phyloP scores from a whole-genome alignment of 2,888 invertebrate species.

The Eupelmus urozonus region DNA sequence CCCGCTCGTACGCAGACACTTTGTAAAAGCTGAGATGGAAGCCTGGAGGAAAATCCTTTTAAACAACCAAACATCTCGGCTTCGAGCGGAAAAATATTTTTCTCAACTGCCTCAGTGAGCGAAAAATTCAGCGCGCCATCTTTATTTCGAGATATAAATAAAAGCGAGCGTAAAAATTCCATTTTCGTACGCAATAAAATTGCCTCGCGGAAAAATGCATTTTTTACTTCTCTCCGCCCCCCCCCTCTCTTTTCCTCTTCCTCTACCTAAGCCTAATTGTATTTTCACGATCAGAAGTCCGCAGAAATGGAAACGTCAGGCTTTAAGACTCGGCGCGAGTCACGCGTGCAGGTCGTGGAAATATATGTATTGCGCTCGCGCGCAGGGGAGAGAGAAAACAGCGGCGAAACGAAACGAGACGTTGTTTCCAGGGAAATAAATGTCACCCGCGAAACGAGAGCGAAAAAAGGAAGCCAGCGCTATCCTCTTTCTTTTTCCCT shows the following conservation, averaged over 20 bases:
- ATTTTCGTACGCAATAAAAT: too few relatives aligned
- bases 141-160: too few relatives aligned
- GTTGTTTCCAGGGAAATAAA: constrained; percentile 46
- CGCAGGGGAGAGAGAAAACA: neutral
- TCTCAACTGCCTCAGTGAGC: too few relatives aligned
- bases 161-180: too few relatives aligned
- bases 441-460: constrained; percentile 24
- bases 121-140: too few relatives aligned
- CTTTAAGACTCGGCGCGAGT: constrained; percentile 12
- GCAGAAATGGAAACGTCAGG: constrained; percentile 34
- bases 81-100: too few relatives aligned
- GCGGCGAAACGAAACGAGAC: constrained; percentile 32
- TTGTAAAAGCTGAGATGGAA: too few relatives aligned
- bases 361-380: constrained; percentile 22
- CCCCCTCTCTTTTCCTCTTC: too few relatives aligned
- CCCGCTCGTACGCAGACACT: neutral
- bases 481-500: too few relatives aligned
- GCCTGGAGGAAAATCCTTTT: constrained; percentile 13
- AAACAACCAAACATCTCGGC: too few relatives aligned
- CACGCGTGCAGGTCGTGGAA: constrained; percentile 19
- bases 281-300: constrained; percentile 28
- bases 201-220: too few relatives aligned
- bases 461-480: constrained; percentile 13
- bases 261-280: constrained; percentile 7
- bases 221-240: too few relatives aligned